Evolutionary conservation across 2,797 vertebrate genomes (phyloP).

Genomic region (Sebastes melanostomus): DNA sequence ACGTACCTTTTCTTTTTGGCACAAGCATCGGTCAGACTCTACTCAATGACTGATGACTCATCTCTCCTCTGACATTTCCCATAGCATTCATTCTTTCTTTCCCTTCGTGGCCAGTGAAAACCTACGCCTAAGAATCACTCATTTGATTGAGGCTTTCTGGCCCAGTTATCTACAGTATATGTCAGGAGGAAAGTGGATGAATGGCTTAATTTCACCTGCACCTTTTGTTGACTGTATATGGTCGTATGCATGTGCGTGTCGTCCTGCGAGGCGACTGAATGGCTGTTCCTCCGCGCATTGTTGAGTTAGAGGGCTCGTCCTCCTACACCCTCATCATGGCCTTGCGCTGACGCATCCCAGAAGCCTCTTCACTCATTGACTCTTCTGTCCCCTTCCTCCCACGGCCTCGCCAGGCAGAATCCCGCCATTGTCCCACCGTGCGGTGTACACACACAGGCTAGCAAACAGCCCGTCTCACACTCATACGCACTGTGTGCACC

Average conservation of each 20-base stretch:
- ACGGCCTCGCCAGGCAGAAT: slow-evolving; percentile 77
- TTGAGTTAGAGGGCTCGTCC: slow-evolving; percentile 64
- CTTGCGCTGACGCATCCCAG: slow-evolving; percentile 78
- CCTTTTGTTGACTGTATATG: slow-evolving; percentile 62
- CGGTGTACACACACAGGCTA: slow-evolving; percentile 44
- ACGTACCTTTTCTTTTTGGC: neutral
- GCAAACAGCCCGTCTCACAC: slow-evolving; percentile 53
- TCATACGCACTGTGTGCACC: neutral
- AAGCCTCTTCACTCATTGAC: slow-evolving; percentile 86
- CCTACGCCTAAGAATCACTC: slow-evolving; percentile 15
- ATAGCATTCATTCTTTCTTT: slow-evolving; percentile 16
- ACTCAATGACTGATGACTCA: slow-evolving; percentile 29
- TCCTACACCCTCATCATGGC: slow-evolving; percentile 80
- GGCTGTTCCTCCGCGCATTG: slow-evolving; percentile 68
- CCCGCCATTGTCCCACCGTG: slow-evolving; percentile 77
- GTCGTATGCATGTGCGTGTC: slow-evolving; percentile 36
- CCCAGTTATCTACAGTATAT: slow-evolving; percentile 29
- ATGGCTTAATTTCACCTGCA: slow-evolving; percentile 63
- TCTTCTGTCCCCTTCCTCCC: slow-evolving; percentile 84
- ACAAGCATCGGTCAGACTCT: neutral
- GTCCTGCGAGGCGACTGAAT: slow-evolving; percentile 53
- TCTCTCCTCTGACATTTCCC: slow-evolving; percentile 26
- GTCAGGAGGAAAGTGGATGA: slow-evolving; percentile 38
- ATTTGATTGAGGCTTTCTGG: slow-evolving; percentile 35
- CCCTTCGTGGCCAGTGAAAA: slow-evolving; percentile 17